Conservation (phyloP, 2,797 vertebrate species). For the Crax fasciolata region DNA sequence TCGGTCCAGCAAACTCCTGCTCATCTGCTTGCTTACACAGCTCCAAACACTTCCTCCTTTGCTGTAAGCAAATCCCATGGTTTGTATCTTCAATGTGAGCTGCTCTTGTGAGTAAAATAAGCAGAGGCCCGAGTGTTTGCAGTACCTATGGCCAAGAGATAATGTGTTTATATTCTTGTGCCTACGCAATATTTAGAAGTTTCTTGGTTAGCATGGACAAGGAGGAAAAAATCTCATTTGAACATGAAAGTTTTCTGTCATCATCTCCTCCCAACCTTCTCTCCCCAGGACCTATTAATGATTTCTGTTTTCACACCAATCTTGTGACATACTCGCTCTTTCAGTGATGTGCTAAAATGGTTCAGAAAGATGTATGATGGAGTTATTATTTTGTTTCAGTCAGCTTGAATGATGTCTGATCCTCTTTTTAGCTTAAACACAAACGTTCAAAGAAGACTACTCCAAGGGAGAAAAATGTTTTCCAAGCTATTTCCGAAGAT, state of each 20-base stretch:
- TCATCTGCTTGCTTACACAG: not conserved
- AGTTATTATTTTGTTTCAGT: not conserved
- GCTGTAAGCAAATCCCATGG: not conserved
- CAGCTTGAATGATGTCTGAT: not conserved
- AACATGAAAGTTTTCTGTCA: not conserved
- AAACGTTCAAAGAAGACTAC: not conserved
- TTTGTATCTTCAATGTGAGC: not conserved
- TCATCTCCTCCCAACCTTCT: not conserved
- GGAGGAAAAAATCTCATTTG: not conserved
- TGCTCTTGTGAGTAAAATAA: not conserved
- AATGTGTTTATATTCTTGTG: not conserved
- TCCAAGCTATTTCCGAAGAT: constrained; percentile 1
- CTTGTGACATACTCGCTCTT: not conserved
- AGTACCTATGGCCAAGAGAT: not conserved
- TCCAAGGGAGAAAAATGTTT: not conserved
- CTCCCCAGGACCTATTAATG: not conserved
- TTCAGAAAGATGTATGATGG: not conserved
- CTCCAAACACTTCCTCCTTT: not conserved
- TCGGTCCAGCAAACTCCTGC: not conserved
- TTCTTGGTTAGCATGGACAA: not conserved
- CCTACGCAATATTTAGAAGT: not conserved
- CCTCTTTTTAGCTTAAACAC: not conserved
- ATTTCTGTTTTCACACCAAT: not conserved
- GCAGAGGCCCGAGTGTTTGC: not conserved
- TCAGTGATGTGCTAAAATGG: not conserved